These are phyloP conservation scores for Tragelaphus strepsiceros DNA, from an alignment of 2,113 vertebrate genomes.

Conservation along the genomic window DNA sequence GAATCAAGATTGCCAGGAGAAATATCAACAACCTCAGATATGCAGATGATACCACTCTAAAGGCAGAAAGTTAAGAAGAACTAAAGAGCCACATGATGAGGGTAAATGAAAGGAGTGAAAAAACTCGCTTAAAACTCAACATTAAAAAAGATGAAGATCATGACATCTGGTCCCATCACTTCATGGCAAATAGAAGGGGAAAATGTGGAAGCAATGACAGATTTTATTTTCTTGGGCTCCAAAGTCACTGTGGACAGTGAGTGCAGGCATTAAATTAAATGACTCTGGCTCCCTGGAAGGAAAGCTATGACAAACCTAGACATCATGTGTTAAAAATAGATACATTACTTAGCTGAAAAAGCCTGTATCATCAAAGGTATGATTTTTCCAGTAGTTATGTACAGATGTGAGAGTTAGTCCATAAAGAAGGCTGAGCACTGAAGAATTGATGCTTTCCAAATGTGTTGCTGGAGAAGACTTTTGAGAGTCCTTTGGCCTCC, in stretches of 20 bases:
- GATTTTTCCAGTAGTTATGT: background rate
- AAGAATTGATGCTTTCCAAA: background rate
- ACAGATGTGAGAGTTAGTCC: background rate
- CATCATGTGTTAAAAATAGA: background rate
- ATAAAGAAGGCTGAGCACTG: background rate
- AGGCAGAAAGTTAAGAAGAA: background rate
- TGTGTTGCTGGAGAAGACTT: background rate
- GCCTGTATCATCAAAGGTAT: background rate
- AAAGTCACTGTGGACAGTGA: background rate
- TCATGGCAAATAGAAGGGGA: background rate
- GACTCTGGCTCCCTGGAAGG: background rate
- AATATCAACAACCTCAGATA: background rate
- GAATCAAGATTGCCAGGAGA: background rate
- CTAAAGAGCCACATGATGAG: background rate
- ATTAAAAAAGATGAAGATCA: background rate
- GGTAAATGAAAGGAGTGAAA: background rate
- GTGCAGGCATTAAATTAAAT: background rate
- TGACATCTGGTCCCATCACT: background rate
- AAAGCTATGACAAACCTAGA: background rate
- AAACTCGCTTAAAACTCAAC: background rate
- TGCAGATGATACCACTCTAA: background rate
- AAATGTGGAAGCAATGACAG: background rate
- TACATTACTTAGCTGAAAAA: background rate
- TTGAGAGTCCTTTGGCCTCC: background rate
- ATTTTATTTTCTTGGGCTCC: background rate